These are phyloP conservation scores for Antheraea mylitta DNA, from an alignment of 1,140 invertebrate species.

Conservation along the genomic window DNA sequence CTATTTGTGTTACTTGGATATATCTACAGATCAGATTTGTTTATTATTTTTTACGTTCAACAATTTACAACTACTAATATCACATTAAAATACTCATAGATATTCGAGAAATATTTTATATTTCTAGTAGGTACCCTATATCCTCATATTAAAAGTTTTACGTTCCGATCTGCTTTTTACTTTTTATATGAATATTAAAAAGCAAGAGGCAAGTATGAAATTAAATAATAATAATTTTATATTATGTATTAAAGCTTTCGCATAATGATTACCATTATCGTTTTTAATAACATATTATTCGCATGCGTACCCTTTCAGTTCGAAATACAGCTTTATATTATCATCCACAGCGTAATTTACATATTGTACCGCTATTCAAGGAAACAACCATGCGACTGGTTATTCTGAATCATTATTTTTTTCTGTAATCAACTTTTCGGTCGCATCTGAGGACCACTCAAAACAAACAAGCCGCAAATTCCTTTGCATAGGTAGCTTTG, in stretches of 20 bases:
- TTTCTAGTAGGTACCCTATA: no score
- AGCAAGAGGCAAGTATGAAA: not conserved
- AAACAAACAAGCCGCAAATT: slow-evolving; percentile 59
- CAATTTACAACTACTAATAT: no score
- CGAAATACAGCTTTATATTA: slow-evolving; percentile 22
- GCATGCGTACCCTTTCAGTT: slow-evolving; percentile 17
- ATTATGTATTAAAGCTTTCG: not conserved
- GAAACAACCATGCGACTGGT: slow-evolving; percentile 48
- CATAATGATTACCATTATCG: slow-evolving; percentile 23
- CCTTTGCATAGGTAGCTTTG: slow-evolving; percentile 28
- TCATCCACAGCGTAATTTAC: slow-evolving; percentile 51
- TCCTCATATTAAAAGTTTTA: no score
- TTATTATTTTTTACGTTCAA: no score
- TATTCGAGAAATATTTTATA: no score
- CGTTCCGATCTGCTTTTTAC: no score
- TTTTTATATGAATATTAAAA: not conserved
- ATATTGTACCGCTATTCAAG: slow-evolving; percentile 65
- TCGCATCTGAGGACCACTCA: slow-evolving; percentile 46
- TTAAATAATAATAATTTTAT: not conserved
- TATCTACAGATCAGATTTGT: no score
- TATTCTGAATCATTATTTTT: slow-evolving; percentile 56
- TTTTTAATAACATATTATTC: slow-evolving; percentile 35
- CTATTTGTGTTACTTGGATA: not conserved
- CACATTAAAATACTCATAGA: no score
- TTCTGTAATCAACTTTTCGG: slow-evolving; percentile 63